phyloP scores from a whole-genome alignment of 2,888 invertebrate genomes.

The Tetropium fuscum region DNA sequence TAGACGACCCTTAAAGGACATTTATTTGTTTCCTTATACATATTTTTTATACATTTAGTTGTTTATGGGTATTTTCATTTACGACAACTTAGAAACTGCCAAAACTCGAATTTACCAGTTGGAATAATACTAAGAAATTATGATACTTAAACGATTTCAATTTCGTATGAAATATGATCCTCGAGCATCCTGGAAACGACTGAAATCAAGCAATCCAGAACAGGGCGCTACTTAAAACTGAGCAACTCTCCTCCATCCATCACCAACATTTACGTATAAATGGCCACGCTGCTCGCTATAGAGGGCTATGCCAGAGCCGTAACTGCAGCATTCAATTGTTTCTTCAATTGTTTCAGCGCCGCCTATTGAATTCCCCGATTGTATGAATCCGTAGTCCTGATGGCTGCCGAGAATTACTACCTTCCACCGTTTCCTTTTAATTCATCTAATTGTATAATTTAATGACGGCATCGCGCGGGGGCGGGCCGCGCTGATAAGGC shows the following conservation, averaged over 20 bases:
- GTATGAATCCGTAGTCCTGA: conserved; percentile 52
- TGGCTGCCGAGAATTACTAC: conserved; percentile 56
- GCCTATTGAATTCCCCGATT: conserved; percentile 56
- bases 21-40: too few relatives aligned
- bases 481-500: conserved; percentile 22
- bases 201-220: too few relatives aligned
- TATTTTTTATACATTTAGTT: too few relatives aligned
- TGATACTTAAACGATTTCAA: too few relatives aligned
- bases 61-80: too few relatives aligned
- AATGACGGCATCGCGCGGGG: conserved; percentile 44
- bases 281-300: conserved; percentile 53
- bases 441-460: conserved; percentile 57
- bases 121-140: too few relatives aligned
- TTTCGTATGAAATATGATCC: too few relatives aligned
- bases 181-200: too few relatives aligned
- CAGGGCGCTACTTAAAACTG: neutral
- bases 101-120: too few relatives aligned
- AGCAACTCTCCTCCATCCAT: conserved; percentile 37
- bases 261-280: conserved; percentile 53
- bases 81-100: too few relatives aligned
- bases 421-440: conserved; percentile 50
- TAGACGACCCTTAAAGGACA: too few relatives aligned
- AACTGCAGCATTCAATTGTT: conserved; percentile 57
- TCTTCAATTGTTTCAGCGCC: conserved; percentile 49
- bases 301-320: conserved; percentile 46